These are phyloP conservation scores for Camelus bactrianus DNA, from an alignment of 2,113 vertebrate species.

Conservation along the genomic window DNA sequence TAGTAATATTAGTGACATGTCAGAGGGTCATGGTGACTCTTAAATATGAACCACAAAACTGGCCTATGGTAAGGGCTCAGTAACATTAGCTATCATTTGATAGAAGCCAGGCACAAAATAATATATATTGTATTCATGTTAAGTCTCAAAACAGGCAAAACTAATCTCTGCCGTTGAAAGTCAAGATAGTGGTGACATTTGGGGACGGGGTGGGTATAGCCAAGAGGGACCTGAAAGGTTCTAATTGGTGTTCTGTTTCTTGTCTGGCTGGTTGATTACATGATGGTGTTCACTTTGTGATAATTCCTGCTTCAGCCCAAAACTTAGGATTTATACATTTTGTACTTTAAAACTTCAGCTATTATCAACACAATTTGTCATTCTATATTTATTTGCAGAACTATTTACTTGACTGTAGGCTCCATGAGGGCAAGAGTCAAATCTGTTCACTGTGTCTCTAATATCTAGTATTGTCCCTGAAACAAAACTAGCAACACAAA, in stretches of 20 bases:
- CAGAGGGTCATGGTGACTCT: neutral
- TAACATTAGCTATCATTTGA: neutral
- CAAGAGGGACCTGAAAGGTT: too few relatives aligned
- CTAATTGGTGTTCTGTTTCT: neutral
- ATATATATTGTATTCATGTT: neutral
- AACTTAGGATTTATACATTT: neutral
- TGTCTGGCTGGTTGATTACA: neutral
- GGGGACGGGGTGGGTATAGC: too few relatives aligned
- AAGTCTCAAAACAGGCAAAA: neutral
- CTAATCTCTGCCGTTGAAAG: neutral
- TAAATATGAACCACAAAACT: neutral
- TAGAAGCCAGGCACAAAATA: neutral
- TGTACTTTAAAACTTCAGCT: neutral
- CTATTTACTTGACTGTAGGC: neutral
- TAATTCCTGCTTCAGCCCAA: neutral
- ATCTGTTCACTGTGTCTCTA: neutral
- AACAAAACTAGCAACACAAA: neutral
- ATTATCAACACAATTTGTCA: neutral
- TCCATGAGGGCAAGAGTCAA: neutral
- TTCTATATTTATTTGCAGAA: neutral
- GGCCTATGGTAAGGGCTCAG: too few relatives aligned
- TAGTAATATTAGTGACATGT: neutral
- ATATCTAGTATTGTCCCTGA: neutral
- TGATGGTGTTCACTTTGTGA: neutral
- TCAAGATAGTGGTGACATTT: neutral